These are phyloP conservation scores for Mythimna ferrago DNA, from an alignment of 2,888 invertebrate species.

Conservation along the genomic window DNA sequence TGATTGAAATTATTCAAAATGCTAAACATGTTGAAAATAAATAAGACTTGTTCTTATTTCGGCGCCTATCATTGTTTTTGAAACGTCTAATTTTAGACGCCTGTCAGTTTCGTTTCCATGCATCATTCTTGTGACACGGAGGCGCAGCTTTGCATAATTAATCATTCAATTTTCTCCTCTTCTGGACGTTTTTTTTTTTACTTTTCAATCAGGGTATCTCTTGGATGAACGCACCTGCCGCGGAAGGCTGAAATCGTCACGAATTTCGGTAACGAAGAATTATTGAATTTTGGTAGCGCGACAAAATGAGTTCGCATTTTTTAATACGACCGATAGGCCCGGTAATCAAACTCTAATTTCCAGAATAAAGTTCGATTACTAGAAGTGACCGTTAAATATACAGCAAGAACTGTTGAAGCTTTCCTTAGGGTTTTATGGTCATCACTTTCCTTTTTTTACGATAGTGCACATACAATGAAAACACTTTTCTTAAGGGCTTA, in stretches of 20 bases:
- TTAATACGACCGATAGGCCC: slow-evolving; percentile 67
- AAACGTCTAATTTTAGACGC: slow-evolving; percentile 38
- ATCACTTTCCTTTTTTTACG: slow-evolving; percentile 56
- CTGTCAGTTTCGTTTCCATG: slow-evolving; percentile 41
- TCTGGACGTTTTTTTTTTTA: slow-evolving; percentile 19
- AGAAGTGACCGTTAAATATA: slow-evolving; percentile 72
- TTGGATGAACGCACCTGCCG: slow-evolving; percentile 21
- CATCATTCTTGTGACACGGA: slow-evolving; percentile 47
- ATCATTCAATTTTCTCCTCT: slow-evolving; percentile 40
- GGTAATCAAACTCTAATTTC: slow-evolving; percentile 73
- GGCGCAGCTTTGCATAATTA: slow-evolving; percentile 53
- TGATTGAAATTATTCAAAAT: slow-evolving; percentile 17
- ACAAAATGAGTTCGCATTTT: slow-evolving; percentile 35
- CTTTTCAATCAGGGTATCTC: slow-evolving; percentile 30
- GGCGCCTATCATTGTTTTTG: slow-evolving; percentile 26
- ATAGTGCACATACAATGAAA: slow-evolving; percentile 18
- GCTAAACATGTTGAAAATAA: slow-evolving; percentile 8
- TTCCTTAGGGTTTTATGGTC: slow-evolving; percentile 61
- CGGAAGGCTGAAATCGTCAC: slow-evolving; percentile 16
- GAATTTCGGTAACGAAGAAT: slow-evolving; percentile 21
- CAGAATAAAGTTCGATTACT: slow-evolving; percentile 74
- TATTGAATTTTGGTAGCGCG: slow-evolving; percentile 40
- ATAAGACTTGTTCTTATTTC: slow-evolving; percentile 14
- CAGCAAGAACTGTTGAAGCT: slow-evolving; percentile 54
- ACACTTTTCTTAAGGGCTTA: slow-evolving; percentile 30